These are phyloP conservation scores for Vesta saturnalis DNA, from an alignment of 2,888 invertebrate species.

Conservation along the genomic window DNA sequence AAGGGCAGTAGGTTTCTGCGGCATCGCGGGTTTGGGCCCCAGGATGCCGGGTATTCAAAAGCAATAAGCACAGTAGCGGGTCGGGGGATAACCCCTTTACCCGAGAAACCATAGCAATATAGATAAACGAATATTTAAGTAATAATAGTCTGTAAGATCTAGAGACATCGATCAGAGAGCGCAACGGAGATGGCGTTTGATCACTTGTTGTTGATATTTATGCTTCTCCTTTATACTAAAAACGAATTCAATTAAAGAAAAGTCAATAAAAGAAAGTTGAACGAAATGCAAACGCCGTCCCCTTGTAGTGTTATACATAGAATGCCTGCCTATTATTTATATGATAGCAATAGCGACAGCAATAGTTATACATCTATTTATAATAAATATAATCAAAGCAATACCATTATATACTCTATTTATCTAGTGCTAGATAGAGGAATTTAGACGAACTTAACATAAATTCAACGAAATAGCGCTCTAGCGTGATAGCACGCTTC, in stretches of 20 bases:
- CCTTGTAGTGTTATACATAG: constrained; percentile 51
- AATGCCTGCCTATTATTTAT: constrained; percentile 58
- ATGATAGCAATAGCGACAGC: constrained; percentile 61
- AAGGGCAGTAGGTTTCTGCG: constrained; percentile 48
- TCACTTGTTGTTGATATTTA: constrained; percentile 12
- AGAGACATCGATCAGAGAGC: constrained; percentile 35
- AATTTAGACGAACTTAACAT: constrained; percentile 50
- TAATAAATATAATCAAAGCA: constrained; percentile 59
- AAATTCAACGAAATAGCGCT: constrained; percentile 54
- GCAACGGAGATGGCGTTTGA: constrained; percentile 43
- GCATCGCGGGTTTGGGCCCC: constrained; percentile 54
- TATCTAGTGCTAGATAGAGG: constrained; percentile 56
- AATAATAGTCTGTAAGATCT: constrained; percentile 41
- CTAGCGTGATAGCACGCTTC: constrained; percentile 55
- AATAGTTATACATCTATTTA: constrained; percentile 57
- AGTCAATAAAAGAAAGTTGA: constrained; percentile 29
- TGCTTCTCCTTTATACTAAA: too few species aligned
- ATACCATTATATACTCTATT: constrained; percentile 58
- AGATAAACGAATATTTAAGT: constrained; percentile 56
- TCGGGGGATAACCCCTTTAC: constrained; percentile 44
- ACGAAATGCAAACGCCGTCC: constrained; percentile 45
- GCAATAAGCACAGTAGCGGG: constrained; percentile 63
- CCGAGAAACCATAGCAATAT: constrained; percentile 63
- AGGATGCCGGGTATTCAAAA: constrained; percentile 65
- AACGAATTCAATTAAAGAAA: constrained; percentile 33